Conservation (phyloP, 2,797 vertebrate species). For the Acanthurus leucopareius region DNA sequence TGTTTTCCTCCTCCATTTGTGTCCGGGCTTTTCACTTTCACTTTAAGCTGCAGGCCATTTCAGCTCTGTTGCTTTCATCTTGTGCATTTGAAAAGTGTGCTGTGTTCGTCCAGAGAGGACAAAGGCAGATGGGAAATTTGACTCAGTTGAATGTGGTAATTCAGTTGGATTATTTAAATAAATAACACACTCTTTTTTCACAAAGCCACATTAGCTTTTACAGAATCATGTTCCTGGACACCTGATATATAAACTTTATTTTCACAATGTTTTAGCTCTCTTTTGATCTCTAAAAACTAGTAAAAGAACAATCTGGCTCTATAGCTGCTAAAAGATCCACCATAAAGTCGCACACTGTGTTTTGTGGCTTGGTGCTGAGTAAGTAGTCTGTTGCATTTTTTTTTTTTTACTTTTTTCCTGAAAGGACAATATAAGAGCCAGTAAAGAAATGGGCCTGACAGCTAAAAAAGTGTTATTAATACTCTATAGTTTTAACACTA, state of each 20-base stretch:
- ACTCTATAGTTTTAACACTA: too few relatives aligned
- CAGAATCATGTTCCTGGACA: background rate
- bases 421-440: too few relatives aligned
- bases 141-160: constrained; percentile 3
- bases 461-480: too few relatives aligned
- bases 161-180: constrained; percentile 39
- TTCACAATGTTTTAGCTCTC: background rate
- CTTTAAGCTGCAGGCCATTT: constrained; percentile 52
- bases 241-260: background rate
- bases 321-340: too few relatives aligned
- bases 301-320: too few relatives aligned
- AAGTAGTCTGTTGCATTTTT: too few relatives aligned
- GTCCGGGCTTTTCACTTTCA: constrained; percentile 49
- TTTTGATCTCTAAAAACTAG: background rate
- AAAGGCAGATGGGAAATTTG: constrained; percentile 19
- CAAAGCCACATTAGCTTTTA: background rate
- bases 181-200: constrained; percentile 19
- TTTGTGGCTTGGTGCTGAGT: too few relatives aligned
- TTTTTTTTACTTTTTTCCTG: too few relatives aligned
- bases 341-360: too few relatives aligned
- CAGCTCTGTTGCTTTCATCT: constrained; percentile 49
- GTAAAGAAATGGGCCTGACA: too few relatives aligned
- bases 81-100: constrained; percentile 22
- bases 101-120: constrained; percentile 12
- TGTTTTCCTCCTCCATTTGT: constrained; percentile 60